Percentiles rank a stretch among this genome's conserved stretches.
These are phyloP conservation scores for Eospalax fontanierii DNA, from an alignment of 2,797 vertebrate genomes.

Conservation along the genomic window DNA sequence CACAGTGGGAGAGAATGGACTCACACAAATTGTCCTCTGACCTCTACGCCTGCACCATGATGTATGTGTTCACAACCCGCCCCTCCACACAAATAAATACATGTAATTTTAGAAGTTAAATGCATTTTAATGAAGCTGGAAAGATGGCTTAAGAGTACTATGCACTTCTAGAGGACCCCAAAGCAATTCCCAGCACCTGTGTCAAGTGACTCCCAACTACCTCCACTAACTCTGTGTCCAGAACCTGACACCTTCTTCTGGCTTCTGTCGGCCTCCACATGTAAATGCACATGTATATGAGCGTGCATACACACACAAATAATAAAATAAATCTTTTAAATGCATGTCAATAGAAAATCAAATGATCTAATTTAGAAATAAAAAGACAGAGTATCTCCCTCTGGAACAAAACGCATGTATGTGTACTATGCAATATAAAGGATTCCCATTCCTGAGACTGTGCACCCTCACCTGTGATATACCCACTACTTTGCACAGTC, in stretches of 20 bases:
- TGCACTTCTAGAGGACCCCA: too few relatives aligned
- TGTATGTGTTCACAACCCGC: background rate
- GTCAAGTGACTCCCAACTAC: too few relatives aligned
- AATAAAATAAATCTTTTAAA: background rate
- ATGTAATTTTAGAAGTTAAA: background rate
- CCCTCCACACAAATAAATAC: background rate
- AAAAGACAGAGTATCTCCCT: fast-evolving
- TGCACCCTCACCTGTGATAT: background rate
- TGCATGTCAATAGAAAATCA: background rate
- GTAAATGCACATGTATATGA: too few relatives aligned
- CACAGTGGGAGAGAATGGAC: background rate
- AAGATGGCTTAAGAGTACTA: too few relatives aligned
- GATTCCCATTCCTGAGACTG: background rate
- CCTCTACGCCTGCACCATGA: background rate
- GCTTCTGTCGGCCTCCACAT: too few relatives aligned
- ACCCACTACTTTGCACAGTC: background rate
- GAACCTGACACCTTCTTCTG: too few relatives aligned
- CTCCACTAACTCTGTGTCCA: too few relatives aligned
- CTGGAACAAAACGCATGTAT: background rate
- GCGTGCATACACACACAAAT: too few relatives aligned
- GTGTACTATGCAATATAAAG: background rate
- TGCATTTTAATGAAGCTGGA: background rate
- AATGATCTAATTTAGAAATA: background rate
- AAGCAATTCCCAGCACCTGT: too few relatives aligned
- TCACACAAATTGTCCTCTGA: background rate